Evolutionary conservation across 1,140 invertebrate species (phyloP), one percentile per base, ranked within the genome.

Genomic region (Dufourea novaeangliae): DNA sequence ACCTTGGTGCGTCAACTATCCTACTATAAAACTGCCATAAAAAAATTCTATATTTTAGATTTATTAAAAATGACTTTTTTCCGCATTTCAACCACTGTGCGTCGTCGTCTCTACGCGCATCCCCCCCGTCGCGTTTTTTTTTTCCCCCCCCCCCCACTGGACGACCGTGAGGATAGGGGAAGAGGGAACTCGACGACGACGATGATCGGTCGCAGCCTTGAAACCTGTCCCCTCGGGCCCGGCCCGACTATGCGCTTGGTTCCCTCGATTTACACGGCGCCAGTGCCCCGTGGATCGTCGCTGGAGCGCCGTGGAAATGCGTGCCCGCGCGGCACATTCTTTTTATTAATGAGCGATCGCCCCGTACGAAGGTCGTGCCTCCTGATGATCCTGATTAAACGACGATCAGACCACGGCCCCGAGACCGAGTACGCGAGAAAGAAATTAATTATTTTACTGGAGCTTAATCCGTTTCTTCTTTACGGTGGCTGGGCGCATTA

Each of bases 141-240:
- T 25, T 5, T 61, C 20, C 1, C 14, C 41, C 12, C 41, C 8
- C 34, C 34, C 3, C 34, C n/a, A n/a, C n/a, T n/a, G n/a, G 20
- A 14, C 25, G 52, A 56, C 25, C 2, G 12, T 7, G 11, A 34
- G 4, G 20, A 44, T 11, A 29, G 41, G 46, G 44, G 12, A 25
- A 29, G 29, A n/a, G 39, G 44, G 62, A 17, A 22, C 64, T 54
- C 76, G 52, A 56, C 52, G 79, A 71, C 34, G 46, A 77, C 64
- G 73, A 85, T 74, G 84, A 86, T 76, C 84, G 71, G 68, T 85
- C 64, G 72, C 70, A 86, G 66, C 84, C 85, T 86, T 86, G 85
- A 81, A 86, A 73, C 69, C 78, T 80, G 85, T 86, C 83, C 82
- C 85, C 79, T 82, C 77, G 34, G 78, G 76, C 63, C 25, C 46